These are phyloP conservation scores for Dioctria linearis DNA, from an alignment of 2,888 invertebrate genomes.

Conservation along the genomic window DNA sequence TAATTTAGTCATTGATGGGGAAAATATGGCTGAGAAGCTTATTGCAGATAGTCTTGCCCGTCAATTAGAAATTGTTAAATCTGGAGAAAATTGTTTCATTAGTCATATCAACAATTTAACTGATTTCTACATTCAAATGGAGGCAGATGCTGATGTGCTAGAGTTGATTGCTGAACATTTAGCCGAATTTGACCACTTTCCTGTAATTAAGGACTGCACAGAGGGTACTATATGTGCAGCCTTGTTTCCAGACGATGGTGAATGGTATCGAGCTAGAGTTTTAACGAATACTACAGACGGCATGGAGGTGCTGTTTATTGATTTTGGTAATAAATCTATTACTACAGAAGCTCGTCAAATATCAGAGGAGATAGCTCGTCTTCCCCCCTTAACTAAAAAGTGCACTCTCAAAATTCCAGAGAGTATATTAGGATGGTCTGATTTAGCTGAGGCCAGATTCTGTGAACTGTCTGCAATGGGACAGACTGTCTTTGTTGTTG, in stretches of 20 bases:
- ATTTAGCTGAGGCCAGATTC: constrained; percentile 78
- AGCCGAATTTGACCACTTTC: constrained; percentile 74
- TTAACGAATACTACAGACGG: constrained; percentile 73
- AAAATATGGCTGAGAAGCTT: constrained; percentile 76
- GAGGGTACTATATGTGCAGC: constrained; percentile 77
- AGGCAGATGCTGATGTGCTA: constrained; percentile 75
- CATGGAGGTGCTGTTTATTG: constrained; percentile 78
- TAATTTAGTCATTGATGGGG: constrained; percentile 76
- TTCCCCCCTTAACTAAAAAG: constrained; percentile 76
- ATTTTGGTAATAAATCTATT: constrained; percentile 78
- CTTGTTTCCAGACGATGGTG: constrained; percentile 76
- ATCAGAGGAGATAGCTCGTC: constrained; percentile 75
- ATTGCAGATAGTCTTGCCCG: constrained; percentile 75
- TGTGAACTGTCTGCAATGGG: constrained; percentile 79
- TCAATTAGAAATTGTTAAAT: constrained; percentile 73
- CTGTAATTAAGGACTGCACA: constrained; percentile 70
- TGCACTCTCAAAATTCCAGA: constrained; percentile 77
- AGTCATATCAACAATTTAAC: constrained; percentile 82
- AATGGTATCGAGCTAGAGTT: constrained; percentile 80
- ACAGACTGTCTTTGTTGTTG: constrained; percentile 79
- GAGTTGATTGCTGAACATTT: constrained; percentile 76
- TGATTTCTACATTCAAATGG: constrained; percentile 86
- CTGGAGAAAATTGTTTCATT: constrained; percentile 78
- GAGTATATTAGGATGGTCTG: constrained; percentile 76
- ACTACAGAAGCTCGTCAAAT: constrained; percentile 75